phyloP scores from a whole-genome alignment of 2,888 invertebrate species.

The Eilema caniola region DNA sequence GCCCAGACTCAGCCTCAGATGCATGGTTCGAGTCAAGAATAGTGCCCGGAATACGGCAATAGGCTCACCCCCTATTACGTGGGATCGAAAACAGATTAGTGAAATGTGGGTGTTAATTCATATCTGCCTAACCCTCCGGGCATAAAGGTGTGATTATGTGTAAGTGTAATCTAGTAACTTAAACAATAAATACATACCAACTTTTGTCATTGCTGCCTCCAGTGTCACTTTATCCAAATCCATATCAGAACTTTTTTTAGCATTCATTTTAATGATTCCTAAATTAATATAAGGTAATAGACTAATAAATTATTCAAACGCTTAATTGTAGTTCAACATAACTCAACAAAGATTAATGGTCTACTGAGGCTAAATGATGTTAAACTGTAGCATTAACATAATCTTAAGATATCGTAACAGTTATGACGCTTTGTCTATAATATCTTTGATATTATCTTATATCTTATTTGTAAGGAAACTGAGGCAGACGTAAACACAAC shows the following conservation, averaged over 20 bases:
- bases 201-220: conserved; percentile 8
- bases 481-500: not conserved
- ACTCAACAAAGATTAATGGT: not conserved
- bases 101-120: too few relatives aligned
- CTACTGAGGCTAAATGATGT: not conserved
- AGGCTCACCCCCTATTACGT: too few relatives aligned
- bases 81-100: too few relatives aligned
- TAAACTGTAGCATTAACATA: not conserved
- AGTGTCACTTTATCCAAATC: not conserved
- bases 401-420: not conserved
- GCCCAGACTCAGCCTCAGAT: too few relatives aligned
- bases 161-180: not conserved
- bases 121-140: too few relatives aligned
- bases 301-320: not conserved
- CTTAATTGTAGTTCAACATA: not conserved
- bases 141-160: too few relatives aligned
- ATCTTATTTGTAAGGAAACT: not conserved
- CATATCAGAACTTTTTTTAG: not conserved
- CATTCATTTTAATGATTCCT: not conserved
- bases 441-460: not conserved
- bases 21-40: too few relatives aligned
- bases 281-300: too few relatives aligned
- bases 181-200: conserved; percentile 48
- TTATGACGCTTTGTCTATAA: not conserved
- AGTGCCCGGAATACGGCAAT: too few relatives aligned